Percentiles rank a stretch among this genome's conserved stretches.
These are phyloP conservation scores for Pomatostomus ruficeps DNA, from an alignment of 2,113 vertebrate species.

Conservation along the genomic window DNA sequence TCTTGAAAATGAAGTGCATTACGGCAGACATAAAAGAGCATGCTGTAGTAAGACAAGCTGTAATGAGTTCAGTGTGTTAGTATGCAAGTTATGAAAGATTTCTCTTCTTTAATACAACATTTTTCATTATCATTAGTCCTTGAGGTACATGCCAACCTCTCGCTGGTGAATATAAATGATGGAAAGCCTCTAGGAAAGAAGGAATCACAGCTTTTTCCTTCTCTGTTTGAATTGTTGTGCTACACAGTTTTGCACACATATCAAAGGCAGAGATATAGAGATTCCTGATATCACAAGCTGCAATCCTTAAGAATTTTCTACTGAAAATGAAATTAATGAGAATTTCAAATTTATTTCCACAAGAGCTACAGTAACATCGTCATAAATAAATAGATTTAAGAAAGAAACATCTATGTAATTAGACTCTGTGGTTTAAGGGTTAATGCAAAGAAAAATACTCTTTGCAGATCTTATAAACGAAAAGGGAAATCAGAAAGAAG, in stretches of 20 bases:
- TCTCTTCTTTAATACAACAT: constrained; percentile 44
- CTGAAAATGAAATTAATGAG: neutral
- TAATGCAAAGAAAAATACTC: neutral
- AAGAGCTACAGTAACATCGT: neutral
- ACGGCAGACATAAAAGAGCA: constrained; percentile 18
- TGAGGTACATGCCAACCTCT: constrained; percentile 27
- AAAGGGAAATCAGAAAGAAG: neutral
- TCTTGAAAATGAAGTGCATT: constrained; percentile 47
- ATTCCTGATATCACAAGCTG: neutral
- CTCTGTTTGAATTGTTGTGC: neutral
- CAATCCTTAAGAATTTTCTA: neutral
- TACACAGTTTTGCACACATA: neutral
- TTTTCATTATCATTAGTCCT: constrained; percentile 66
- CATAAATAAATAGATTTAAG: neutral
- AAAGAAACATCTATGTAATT: neutral
- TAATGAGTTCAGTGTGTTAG: constrained; percentile 58
- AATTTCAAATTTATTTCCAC: neutral
- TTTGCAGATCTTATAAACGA: neutral
- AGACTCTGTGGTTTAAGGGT: neutral
- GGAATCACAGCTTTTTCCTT: neutral
- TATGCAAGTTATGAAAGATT: constrained; percentile 53
- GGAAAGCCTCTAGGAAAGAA: constrained; percentile 3
- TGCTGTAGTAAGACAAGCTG: constrained; percentile 30
- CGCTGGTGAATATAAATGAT: constrained; percentile 32
- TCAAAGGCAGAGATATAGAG: neutral